Evolutionary conservation across 2,888 invertebrate genomes (phyloP), one percentile per base, ranked within the genome.

Genomic region (Hylaea fasciaria): DNA sequence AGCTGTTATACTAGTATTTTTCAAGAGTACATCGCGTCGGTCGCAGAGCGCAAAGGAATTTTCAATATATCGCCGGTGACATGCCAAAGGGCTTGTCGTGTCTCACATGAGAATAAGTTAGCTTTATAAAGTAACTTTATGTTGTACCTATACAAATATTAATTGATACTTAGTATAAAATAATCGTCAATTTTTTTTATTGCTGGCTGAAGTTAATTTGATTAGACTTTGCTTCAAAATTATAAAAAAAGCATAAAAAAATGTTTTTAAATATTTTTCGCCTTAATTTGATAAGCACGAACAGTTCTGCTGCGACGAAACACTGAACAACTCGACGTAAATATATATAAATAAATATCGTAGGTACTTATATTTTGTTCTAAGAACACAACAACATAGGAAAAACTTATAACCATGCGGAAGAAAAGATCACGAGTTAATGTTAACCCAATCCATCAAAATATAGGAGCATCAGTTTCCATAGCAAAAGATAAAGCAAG

Each of bases 401-500:
- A 35, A 9, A 11, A 11, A 9, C 9, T 9, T 11, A 8, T 35
- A 11, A 35, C 35, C 14, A 51, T 39, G n/a, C 39, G 35, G 41
- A 55, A 49, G 40, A 14, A 12, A 45, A 50, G 35, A 51, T 69
- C 65, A 66, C 65, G 55, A 58, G 65, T 53, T 41, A 44, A 58
- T 39, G 22, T 22, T 22, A 58, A 40, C 50, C 47, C 65, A 56
- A 69, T 71, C 69, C 47, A 69, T 71, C 70, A 65, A 50, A 54
- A 32, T 49, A 61, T 48, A 54, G 50, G 8, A 60, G 32, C 50
- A 52, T 43, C 43, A 57, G n/a, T 60, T 64, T 64, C 62, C 69
- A 66, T 43, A 37, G 47, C 66, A 54, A 70, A 69, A 64, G 45
- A 57, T 60, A 65, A 65, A 16, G 13, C 66, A 68, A 70, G 65